Conservation (phyloP, 2,888 invertebrate genomes). For the Monopis laevigella region DNA sequence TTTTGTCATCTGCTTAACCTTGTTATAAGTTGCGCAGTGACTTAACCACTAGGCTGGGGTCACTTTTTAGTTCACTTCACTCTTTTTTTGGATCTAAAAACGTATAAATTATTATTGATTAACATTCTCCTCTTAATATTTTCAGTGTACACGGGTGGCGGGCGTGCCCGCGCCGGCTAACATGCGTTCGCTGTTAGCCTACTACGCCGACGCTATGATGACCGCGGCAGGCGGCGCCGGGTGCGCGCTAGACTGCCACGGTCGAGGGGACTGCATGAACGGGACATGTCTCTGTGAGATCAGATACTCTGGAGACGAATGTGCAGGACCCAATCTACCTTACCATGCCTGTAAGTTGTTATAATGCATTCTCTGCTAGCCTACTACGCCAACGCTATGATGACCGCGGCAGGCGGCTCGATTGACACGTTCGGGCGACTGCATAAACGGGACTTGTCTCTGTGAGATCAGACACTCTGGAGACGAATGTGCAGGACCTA, state of each 20-base stretch:
- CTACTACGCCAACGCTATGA: constrained; percentile 50
- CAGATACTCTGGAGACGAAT: constrained; percentile 83
- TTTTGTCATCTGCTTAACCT: no score
- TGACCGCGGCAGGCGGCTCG: constrained; percentile 36
- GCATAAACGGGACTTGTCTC: constrained; percentile 89
- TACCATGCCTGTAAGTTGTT: constrained; percentile 73
- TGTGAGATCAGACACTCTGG: constrained; percentile 91
- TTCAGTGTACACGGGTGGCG: no score
- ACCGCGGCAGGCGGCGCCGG: constrained; percentile 52
- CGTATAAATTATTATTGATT: no score
- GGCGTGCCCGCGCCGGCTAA: constrained; percentile 37
- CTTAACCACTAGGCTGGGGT: no score
- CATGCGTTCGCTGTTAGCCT: constrained; percentile 59
- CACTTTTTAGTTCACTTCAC: no score
- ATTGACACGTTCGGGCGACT: no score
- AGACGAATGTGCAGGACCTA: constrained; percentile 82
- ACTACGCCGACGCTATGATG: constrained; percentile 46
- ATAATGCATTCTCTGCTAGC: constrained; percentile 61
- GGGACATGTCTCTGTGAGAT: constrained; percentile 94
- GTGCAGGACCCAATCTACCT: constrained; percentile 83
- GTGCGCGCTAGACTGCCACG: constrained; percentile 83
- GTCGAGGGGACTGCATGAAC: constrained; percentile 90
- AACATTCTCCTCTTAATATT: no score
- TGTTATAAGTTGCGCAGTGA: no score
- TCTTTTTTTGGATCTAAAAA: no score